These are phyloP conservation scores for Apamea monoglypha DNA, from an alignment of 2,888 invertebrate species.

Conservation along the genomic window DNA sequence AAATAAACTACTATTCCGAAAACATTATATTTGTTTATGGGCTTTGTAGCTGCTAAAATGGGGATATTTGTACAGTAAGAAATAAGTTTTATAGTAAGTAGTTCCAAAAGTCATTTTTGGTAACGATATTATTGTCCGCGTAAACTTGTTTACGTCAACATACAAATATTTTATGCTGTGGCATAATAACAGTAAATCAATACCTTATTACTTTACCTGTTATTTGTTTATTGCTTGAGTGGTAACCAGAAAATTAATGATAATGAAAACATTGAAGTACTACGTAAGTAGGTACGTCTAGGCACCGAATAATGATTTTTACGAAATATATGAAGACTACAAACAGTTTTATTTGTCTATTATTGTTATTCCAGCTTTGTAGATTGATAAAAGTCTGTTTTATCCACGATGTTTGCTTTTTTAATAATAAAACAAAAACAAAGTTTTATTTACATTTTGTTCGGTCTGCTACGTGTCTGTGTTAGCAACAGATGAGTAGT, in stretches of 20 bases:
- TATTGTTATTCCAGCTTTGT: not conserved
- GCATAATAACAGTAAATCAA: slow-evolving; percentile 25
- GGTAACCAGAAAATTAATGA: slow-evolving; percentile 16
- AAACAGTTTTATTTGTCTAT: slow-evolving; percentile 1
- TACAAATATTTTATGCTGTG: slow-evolving; percentile 42
- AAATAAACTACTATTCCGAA: slow-evolving; percentile 21
- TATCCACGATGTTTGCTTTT: not conserved
- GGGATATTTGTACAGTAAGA: slow-evolving; percentile 30
- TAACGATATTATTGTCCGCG: slow-evolving; percentile 26
- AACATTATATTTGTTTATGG: slow-evolving; percentile 35
- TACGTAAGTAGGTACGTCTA: not conserved
- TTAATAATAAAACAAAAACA: not conserved
- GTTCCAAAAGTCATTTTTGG: slow-evolving; percentile 37
- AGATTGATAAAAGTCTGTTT: not conserved
- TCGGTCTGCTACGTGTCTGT: not conserved
- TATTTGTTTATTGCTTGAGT: slow-evolving; percentile 16
- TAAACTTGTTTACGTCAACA: slow-evolving; percentile 49
- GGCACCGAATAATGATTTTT: not conserved
- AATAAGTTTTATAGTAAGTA: slow-evolving; percentile 44
- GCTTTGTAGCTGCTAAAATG: slow-evolving; percentile 24
- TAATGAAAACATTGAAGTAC: slow-evolving; percentile 11
- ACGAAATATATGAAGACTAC: slow-evolving; percentile 8
- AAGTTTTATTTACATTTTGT: not conserved
- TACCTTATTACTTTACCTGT: slow-evolving; percentile 23
- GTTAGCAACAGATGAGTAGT: not conserved